Evolutionary conservation across 2,888 invertebrate species (phyloP).

Genomic region (Andrena camellia): DNA sequence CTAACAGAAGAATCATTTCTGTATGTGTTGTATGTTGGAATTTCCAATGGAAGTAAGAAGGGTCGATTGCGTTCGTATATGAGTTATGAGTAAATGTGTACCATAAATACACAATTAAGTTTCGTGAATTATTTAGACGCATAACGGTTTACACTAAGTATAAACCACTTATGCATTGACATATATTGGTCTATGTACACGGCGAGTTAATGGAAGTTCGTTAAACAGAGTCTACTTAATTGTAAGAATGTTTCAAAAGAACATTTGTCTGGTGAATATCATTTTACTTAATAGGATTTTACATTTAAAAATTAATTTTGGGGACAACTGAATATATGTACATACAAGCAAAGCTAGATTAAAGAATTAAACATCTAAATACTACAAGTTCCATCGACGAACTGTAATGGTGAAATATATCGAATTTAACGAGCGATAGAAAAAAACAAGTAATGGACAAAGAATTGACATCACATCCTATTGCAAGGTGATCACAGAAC

Average conservation of each 20-base stretch:
- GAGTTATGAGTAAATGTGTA: background rate
- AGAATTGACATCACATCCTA: background rate
- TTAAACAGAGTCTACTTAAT: background rate
- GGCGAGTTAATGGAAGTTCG: conserved; percentile 12
- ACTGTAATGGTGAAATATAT: conserved; percentile 13
- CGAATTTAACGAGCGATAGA: background rate
- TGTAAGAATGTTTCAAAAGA: background rate
- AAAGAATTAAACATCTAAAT: conserved; percentile 8
- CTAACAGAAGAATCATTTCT: background rate
- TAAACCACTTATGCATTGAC: conserved; percentile 3
- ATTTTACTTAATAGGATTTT: background rate
- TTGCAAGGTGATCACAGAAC: background rate
- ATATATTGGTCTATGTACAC: conserved; percentile 13
- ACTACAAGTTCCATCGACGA: background rate
- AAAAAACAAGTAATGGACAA: conserved; percentile 7
- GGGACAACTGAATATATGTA: background rate
- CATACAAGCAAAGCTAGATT: background rate
- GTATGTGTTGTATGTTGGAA: conserved; percentile 3
- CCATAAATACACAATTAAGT: background rate
- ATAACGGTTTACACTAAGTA: background rate
- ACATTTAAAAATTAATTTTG: background rate
- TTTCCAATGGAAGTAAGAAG: background rate
- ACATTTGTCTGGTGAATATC: background rate
- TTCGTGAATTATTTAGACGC: conserved; percentile 2
- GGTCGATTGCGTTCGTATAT: background rate